phyloP scores from a whole-genome alignment of 2,888 invertebrate species.

The Pyrgus malvae region DNA sequence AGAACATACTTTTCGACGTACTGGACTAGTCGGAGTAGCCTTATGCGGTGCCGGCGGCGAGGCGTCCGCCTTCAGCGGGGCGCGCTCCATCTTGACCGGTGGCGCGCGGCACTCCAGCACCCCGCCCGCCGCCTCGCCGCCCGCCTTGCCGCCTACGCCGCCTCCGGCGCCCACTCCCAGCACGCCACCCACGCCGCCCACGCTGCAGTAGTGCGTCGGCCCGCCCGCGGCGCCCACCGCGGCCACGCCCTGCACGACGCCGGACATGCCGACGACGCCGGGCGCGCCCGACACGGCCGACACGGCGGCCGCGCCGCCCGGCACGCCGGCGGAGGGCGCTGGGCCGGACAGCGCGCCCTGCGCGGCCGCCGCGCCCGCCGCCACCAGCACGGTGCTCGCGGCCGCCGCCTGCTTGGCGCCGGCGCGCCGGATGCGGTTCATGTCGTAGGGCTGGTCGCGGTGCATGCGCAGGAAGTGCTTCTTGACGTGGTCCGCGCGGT shows the following conservation, averaged over 20 bases:
- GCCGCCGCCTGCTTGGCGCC: constrained; percentile 72
- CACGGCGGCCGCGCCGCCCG: constrained; percentile 34
- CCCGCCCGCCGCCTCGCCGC: constrained; percentile 37
- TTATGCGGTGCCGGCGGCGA: constrained; percentile 44
- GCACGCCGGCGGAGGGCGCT: constrained; percentile 20
- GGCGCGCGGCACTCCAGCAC: constrained; percentile 41
- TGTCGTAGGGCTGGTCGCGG: constrained; percentile 92
- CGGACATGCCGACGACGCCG: constrained; percentile 75
- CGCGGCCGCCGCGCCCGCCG: constrained; percentile 32
- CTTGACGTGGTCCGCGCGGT: constrained; percentile 96
- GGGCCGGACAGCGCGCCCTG: constrained; percentile 28
- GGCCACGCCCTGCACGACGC: constrained; percentile 56
- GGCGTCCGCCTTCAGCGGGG: constrained; percentile 59
- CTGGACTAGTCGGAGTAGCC: constrained; percentile 77
- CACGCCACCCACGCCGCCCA: constrained; percentile 42
- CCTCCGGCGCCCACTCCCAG: constrained; percentile 39
- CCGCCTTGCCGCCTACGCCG: constrained; percentile 37
- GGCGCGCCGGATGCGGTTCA: constrained; percentile 89
- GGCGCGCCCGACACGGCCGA: constrained; percentile 43
- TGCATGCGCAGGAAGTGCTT: constrained; percentile 97
- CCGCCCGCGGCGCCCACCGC: constrained; percentile 54
- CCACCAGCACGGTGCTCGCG: constrained; percentile 33
- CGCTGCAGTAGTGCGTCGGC: constrained; percentile 49
- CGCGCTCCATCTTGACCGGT: constrained; percentile 65
- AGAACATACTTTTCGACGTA: constrained; percentile 68